phyloP scores from a whole-genome alignment of 1,140 invertebrate species.

The Heliconius eleuchia region DNA sequence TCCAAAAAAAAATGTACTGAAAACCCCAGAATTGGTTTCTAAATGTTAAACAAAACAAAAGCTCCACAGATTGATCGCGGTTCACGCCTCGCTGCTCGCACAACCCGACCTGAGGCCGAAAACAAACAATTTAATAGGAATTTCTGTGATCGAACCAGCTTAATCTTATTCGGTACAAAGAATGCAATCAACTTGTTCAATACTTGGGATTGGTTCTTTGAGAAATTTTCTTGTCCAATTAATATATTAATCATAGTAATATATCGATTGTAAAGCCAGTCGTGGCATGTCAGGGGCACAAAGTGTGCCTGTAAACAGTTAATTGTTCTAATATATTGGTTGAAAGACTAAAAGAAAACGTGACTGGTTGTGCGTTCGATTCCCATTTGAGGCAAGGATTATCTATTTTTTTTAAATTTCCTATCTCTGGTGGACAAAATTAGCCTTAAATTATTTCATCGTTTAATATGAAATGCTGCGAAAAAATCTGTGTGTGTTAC shows the following conservation, averaged over 20 bases:
- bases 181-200: slow-evolving; percentile 6
- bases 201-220: neutral
- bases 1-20: neutral
- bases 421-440: too few relatives aligned
- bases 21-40: neutral
- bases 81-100: neutral
- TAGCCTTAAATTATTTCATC: too few relatives aligned
- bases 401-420: too few relatives aligned
- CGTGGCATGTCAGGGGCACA: too few relatives aligned
- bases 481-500: too few relatives aligned
- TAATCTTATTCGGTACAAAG: slow-evolving; percentile 4
- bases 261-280: neutral
- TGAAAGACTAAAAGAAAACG: too few relatives aligned
- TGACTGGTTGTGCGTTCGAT: too few relatives aligned
- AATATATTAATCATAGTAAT: neutral
- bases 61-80: neutral
- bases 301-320: too few relatives aligned
- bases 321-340: too few relatives aligned
- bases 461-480: too few relatives aligned
- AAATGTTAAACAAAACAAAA: neutral
- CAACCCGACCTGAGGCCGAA: neutral
- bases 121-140: slow-evolving; percentile 24
- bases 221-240: neutral
- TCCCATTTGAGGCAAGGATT: too few relatives aligned
- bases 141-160: slow-evolving; percentile 7